phyloP scores from a whole-genome alignment of 2,113 vertebrate genomes.

The Naja naja region DNA sequence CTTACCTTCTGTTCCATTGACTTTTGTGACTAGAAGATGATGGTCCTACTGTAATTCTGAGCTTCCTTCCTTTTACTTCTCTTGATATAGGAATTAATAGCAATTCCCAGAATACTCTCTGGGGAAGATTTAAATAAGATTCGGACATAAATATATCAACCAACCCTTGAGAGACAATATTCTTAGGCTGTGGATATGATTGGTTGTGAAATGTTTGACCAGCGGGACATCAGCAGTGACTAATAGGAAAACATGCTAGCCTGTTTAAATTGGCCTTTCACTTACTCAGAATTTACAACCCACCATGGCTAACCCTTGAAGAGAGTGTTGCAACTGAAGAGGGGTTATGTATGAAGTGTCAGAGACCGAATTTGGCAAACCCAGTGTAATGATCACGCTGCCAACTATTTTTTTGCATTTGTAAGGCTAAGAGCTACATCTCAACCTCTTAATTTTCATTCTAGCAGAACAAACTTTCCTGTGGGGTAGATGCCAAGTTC shows the following conservation, averaged over 20 bases:
- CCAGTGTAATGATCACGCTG: not conserved
- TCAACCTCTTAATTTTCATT: not conserved
- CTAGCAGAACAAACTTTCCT: not conserved
- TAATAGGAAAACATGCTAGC: not conserved
- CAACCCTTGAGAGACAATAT: not conserved
- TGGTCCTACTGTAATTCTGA: not conserved
- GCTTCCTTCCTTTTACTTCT: not conserved
- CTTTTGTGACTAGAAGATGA: not conserved
- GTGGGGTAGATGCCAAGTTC: not conserved
- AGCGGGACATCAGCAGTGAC: not conserved
- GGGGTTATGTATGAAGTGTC: not conserved
- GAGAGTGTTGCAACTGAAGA: not conserved
- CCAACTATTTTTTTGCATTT: no score
- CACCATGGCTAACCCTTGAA: not conserved
- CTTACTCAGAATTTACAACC: not conserved
- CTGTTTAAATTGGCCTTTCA: not conserved
- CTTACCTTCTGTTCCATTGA: slow-evolving; percentile 9
- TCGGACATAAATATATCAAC: not conserved
- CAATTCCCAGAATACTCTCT: not conserved
- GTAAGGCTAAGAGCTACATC: no score
- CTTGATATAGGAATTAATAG: not conserved
- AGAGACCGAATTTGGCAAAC: not conserved
- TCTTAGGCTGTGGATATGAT: not conserved
- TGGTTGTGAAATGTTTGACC: slow-evolving; percentile 18
- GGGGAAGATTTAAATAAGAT: not conserved